Base-by-base conservation (phyloP, 30 jellyfish, hydroid and myxozoan genomes). In the Aurelia sp. region DNA sequence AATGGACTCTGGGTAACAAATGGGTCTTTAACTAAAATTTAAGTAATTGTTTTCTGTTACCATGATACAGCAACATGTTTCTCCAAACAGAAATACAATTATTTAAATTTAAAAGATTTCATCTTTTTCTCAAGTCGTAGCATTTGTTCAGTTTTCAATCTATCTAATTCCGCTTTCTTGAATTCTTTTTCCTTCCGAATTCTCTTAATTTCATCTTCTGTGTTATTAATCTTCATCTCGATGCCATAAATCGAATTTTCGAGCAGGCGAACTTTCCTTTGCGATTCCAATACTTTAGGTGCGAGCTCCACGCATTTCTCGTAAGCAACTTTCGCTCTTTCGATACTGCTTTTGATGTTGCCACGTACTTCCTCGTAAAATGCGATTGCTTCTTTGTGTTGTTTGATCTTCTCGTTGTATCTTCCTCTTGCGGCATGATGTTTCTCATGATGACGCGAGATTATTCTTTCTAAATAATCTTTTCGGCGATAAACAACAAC, bases 401-500 rank as follows among this genome's bases (percentile, higher is more conserved):
- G 93, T 30, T 65, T 50, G 17, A 61, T 31, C 69, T 70, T 84
- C 47, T 74, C 81, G 16, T 63, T 76, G 33, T 84, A 84, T 18
- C 71, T 67, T 12, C 63, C 78, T 74, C 44, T 84, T 47, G 84
- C 51, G 17, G 61, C 81, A 60, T 63, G 19, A 55, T 84, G 93
- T 33, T 63, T 84, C 48, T 84, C 88, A 59, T 50, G 63, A n/a
- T 35, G 93, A 13, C 93, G 77, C 18, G 88, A 59, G 4, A 84
- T 84, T 47, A 72, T 51, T 72, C 93, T 75, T 18, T 84, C 93
- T 63, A 84, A 57, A 68, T 84, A 72, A 53, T 84, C 93, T 22
- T 84, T 84, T 11, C 93, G 93, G 67, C 93, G 84, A 59, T 70
- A 84, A 63, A 66, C 93, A 17, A 84, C 79, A 57, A 84, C 93